These are phyloP conservation scores for Coreoperca whiteheadi DNA, from an alignment of 2,113 vertebrate genomes.

Conservation along the genomic window DNA sequence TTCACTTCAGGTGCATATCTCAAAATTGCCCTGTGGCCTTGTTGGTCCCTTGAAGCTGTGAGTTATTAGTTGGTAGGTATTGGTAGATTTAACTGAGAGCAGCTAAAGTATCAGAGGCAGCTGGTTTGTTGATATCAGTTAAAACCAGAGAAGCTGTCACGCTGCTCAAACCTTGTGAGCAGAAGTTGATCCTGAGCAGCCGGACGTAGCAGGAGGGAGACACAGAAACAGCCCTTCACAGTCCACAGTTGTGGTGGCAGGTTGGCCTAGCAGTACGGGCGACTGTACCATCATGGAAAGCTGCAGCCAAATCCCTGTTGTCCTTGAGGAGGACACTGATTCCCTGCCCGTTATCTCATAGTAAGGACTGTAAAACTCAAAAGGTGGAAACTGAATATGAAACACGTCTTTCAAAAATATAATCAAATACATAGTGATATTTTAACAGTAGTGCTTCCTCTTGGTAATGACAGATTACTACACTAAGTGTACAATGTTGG, in stretches of 20 bases:
- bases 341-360: neutral
- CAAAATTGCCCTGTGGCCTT: neutral
- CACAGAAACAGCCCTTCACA: neutral
- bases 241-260: slow-evolving; percentile 8
- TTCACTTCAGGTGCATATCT: neutral
- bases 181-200: slow-evolving; percentile 16
- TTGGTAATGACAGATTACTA: neutral
- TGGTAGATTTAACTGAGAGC: neutral
- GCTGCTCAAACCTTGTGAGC: neutral
- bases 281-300: slow-evolving; percentile 1
- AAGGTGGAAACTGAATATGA: neutral
- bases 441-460: neutral
- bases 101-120: neutral
- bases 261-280: neutral
- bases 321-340: slow-evolving; percentile 1
- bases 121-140: slow-evolving; percentile 3
- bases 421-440: neutral
- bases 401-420: neutral
- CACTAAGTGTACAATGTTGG: neutral
- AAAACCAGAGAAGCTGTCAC: slow-evolving; percentile 17
- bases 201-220: neutral
- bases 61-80: neutral
- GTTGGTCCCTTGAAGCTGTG: neutral
- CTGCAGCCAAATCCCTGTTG: neutral
- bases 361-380: too few relatives aligned